Evolutionary conservation across 30 jellyfish, hydroid and myxozoan species (phyloP).

Genomic region (Phacellophora camtschatica): DNA sequence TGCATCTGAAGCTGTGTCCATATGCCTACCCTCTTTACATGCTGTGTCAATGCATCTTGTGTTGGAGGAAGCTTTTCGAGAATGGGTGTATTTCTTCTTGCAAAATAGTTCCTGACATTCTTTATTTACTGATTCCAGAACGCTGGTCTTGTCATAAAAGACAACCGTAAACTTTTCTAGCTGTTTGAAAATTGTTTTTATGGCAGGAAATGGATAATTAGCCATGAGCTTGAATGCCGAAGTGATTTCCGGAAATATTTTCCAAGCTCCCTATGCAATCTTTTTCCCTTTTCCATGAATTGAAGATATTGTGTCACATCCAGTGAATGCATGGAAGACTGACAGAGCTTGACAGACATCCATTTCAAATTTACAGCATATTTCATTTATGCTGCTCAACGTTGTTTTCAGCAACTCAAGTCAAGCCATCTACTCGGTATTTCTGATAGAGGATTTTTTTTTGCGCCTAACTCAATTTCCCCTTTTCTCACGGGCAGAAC

Average conservation of each 20-base stretch:
- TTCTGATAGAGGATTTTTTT: background rate
- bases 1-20: conserved; percentile 10
- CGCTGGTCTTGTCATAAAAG: conserved; percentile 4
- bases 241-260: conserved; percentile 2
- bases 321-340: background rate
- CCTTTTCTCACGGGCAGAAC: conserved; percentile 20
- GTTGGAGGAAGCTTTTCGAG: conserved; percentile 34
- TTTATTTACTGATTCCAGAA: conserved; percentile 17
- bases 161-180: background rate
- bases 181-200: conserved; percentile 2
- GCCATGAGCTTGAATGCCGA: background rate
- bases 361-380: background rate
- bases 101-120: conserved; percentile 10
- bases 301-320: conserved; percentile 9
- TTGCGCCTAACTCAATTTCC: conserved; percentile 20
- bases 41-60: conserved; percentile 27
- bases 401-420: conserved; percentile 17
- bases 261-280: conserved; percentile 1
- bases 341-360: background rate
- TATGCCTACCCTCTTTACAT: conserved; percentile 29
- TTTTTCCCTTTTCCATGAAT: conserved; percentile 4
- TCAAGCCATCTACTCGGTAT: background rate
- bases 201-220: background rate
- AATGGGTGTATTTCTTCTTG: background rate
- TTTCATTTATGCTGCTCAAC: conserved; percentile 5